Base-by-base conservation (phyloP, 2,113 vertebrate species). In the Muscicapa adusta region DNA sequence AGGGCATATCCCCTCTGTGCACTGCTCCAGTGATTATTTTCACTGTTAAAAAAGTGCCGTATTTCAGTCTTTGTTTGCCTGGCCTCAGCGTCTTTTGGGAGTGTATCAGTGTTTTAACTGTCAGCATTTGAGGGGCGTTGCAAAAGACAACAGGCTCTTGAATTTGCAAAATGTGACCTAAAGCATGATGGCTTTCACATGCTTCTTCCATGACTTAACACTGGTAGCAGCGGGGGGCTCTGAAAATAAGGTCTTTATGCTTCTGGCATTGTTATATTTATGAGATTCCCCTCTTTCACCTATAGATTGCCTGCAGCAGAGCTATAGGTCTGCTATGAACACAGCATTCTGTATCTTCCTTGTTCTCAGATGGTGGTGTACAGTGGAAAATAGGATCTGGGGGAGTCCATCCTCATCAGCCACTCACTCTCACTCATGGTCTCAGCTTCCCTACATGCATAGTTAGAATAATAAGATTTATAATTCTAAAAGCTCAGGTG, bases 1-100 rank as follows among this genome's bases (percentile, higher is more conserved):
- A 60, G 38, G 60, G 53, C 1, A 0, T 60, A 10, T 85, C 57
- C 40, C 43, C n/a, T 75, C 11, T 34, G 3, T 1, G 0, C 1
- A 1, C 16, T 66, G 12, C 14, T 60, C 61, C 48, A 31, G 34
- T 51, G 29, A 47, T 74, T 34, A 28, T 54, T 79, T 88, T 66
- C 33, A 45, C 28, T 51, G 22, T 25, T 94, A 5, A 53, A 62
- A 42, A 91, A 9, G 31, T 36, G 8, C 25, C 0, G 0, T 63
- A 13, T 72, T 91, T 94, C 73, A 75, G 31, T 22, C 28, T 85
- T 51, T 18, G 0, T 84, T 73, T 89, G 40, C 61, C 58, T 43
- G 65, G 47, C 65, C 70, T 50, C 73, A 45, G 61, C 36, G 12
- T 72, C 48, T 66, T 16, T 40, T 25, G 13, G 73, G 57, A 38